Evolutionary conservation across 35 echinoderm and acorn worm species (phyloP), one percentile per base, ranked within the genome.

Genomic region (Hemicentrotus pulcherrimus): DNA sequence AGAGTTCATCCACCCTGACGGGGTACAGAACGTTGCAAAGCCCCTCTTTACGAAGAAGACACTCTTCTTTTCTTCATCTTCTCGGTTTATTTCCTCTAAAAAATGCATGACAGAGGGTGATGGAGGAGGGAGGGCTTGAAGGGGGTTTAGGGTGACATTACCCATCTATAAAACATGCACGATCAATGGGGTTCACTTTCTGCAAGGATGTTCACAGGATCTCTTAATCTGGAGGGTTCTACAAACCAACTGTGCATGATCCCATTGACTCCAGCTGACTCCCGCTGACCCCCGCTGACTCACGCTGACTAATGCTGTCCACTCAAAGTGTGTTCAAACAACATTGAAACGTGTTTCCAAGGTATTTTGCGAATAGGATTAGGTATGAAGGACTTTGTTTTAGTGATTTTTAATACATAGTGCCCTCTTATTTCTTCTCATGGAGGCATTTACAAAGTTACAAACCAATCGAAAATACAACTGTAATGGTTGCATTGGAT

Each of bases 171-270:
- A 78, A 78, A 78, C 65, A 78, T 78, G 65, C 65, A 78, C 65
- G 65, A 78, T 78, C 65, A 78, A 78, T 78, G 65, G 65, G 65
- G 6, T 78, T 78, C 28, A 22, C 65, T 78, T 78, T 78, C 65
- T 78, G 65, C 65, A 78, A 59, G 22, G 65, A 78, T 78, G 65
- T 78, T 78, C 65, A 28, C 19, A 28, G 65, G 19, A 22, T 78
- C 65, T 78, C 65, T 78, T 41, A 41, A 41, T 28, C 65, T 78
- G 22, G 18, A 78, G 65, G 65, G 65, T 78, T 78, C 65, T 28
- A n/a, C 65, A 78, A 78, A 78, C 65, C 65, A 78, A 78, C 65
- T 78, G 65, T 78, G 65, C 65, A n/a, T 78, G 65, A 78, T 78
- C 65, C 65, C 65, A 28, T 7, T 78, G 65, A 78, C 65, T 78